Evolutionary conservation across 2,113 vertebrate species (phyloP), one percentile per base, ranked within the genome.

Genomic region (Percopsis transmontana): DNA sequence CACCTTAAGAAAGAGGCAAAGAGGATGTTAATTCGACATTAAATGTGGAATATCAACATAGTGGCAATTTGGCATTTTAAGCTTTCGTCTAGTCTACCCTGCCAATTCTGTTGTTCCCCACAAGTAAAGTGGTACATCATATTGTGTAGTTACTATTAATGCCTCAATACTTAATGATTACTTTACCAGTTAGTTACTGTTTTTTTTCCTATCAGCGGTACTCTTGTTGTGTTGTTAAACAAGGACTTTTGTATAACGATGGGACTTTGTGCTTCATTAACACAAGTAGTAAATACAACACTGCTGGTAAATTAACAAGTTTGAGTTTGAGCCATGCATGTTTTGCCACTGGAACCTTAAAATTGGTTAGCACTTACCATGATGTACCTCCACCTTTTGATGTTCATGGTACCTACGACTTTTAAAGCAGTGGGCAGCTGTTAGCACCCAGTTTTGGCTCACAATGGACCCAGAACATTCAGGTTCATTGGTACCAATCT

Each of bases 391-490:
- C n/a, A 83, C 20, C 0, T 63, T 14, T 0, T 8, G 56, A 1
- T 1, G 20, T 14, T 77, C 1, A 2, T 2, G 10, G 0, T 53
- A 3, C 16, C 57, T 11, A 72, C 71, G 12, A 0, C 33, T 20
- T 69, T 16, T 84, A 63, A 96, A 94, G 69, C 95, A 96, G 77
- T 96, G 95, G 42, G 95, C 95, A 0, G 95, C 93, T 0, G 94
- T 95, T 84, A 96, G 82, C 58, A 96, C 84, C 72, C 91, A 94
- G 66, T 90, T 90, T 54, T 79, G 71, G 0, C 91, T 93, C 71
- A 96, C 47, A 23, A 96, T 85, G 1, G 94, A 89, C 20, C 95
- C 95, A 66, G 83, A 89, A 45, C 95, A 96, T 12, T 62, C 70
- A 12, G 3, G 14, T 0, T 0, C 2, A 1, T 13, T 54, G 18